phyloP scores from a whole-genome alignment of 2,797 vertebrate genomes.

The Pelobates cultripes region DNA sequence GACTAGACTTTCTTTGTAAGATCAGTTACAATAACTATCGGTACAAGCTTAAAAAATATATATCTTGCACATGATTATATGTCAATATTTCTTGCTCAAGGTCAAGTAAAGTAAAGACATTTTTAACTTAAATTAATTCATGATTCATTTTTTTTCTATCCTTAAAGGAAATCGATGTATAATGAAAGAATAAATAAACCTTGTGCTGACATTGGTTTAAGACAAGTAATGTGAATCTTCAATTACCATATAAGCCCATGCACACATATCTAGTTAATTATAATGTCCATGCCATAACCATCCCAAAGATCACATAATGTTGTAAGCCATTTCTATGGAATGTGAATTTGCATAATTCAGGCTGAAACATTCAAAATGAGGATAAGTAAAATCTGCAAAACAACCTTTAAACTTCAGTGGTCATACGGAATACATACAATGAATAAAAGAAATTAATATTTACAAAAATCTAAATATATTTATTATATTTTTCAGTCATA shows the following conservation, averaged over 20 bases:
- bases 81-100: neutral
- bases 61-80: conserved; percentile 16
- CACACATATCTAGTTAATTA: conserved; percentile 44
- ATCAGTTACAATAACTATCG: neutral
- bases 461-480: neutral
- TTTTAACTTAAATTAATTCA: conserved; percentile 34
- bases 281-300: conserved; percentile 14
- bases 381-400: conserved; percentile 17
- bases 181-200: conserved; percentile 43
- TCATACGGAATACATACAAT: conserved; percentile 4
- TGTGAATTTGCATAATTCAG: conserved; percentile 42
- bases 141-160: neutral
- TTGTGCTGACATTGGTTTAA: conserved; percentile 49
- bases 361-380: conserved; percentile 38
- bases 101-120: conserved; percentile 23
- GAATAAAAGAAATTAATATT: conserved; percentile 4
- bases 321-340: neutral
- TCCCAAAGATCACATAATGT: conserved; percentile 33
- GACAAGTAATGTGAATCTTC: conserved; percentile 37
- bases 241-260: conserved; percentile 42
- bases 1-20: neutral
- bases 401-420: conserved; percentile 25
- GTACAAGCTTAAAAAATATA: neutral
- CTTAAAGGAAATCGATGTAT: conserved; percentile 32
- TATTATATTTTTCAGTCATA: neutral